Evolutionary conservation across 2,113 vertebrate species (phyloP).

Genomic region (Hemiprocne comata): DNA sequence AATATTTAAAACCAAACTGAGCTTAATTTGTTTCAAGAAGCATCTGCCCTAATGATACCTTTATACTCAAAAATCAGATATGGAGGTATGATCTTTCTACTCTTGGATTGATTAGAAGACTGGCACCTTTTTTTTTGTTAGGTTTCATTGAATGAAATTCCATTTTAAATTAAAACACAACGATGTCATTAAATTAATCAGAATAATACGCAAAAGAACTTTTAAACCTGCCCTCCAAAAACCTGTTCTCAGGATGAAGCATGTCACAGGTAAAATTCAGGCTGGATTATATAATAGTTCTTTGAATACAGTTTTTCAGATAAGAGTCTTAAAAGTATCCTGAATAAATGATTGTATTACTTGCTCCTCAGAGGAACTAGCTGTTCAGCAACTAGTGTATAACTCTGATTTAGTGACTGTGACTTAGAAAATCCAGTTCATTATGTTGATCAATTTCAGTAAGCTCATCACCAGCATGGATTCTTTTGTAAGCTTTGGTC

Average conservation of each 20-base stretch:
- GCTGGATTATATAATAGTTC: not conserved
- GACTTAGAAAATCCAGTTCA: not conserved
- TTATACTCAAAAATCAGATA: not conserved
- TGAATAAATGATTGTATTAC: not conserved
- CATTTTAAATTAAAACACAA: not conserved
- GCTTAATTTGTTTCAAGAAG: not conserved
- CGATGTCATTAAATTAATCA: not conserved
- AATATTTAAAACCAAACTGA: not conserved
- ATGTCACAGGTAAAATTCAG: not conserved
- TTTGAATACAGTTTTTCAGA: not conserved
- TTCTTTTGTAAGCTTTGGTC: not conserved
- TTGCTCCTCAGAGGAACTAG: not conserved
- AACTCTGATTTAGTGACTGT: constrained; percentile 18
- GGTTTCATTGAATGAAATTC: not conserved
- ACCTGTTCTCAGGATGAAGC: not conserved
- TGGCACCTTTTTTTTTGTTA: not conserved
- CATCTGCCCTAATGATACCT: not conserved
- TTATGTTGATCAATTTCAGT: not conserved
- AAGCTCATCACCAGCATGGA: not conserved
- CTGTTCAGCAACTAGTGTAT: not conserved
- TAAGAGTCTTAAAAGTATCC: not conserved
- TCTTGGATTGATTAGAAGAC: not conserved
- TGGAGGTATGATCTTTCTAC: not conserved
- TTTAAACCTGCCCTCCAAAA: not conserved
- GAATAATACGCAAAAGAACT: not conserved